These are phyloP conservation scores for Nasonovia ribisnigri DNA, from an alignment of 2,888 invertebrate species.

Conservation along the genomic window DNA sequence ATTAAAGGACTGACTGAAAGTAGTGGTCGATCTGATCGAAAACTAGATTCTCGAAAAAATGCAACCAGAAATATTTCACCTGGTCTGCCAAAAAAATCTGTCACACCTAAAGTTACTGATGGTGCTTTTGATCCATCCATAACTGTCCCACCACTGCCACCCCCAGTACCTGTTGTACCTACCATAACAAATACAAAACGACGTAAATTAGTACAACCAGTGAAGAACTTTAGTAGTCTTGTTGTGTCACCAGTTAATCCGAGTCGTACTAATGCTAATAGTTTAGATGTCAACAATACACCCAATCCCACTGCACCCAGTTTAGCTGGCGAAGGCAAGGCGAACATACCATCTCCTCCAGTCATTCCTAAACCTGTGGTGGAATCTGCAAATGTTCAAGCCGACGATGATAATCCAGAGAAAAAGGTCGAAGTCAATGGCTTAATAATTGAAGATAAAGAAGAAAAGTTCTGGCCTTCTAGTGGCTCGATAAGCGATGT, in stretches of 20 bases:
- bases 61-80: slow-evolving; percentile 51
- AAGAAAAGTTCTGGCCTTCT: slow-evolving; percentile 53
- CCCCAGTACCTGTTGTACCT: slow-evolving; percentile 23
- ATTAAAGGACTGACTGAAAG: slow-evolving; percentile 89
- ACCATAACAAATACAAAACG: slow-evolving; percentile 66
- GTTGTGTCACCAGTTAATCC: slow-evolving; percentile 67
- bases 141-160: slow-evolving; percentile 30
- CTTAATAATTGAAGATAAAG: slow-evolving; percentile 49
- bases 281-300: slow-evolving; percentile 66
- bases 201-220: slow-evolving; percentile 66
- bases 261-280: slow-evolving; percentile 64
- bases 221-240: slow-evolving; percentile 66
- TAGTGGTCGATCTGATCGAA: slow-evolving; percentile 67
- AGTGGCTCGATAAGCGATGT: slow-evolving; percentile 45
- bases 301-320: slow-evolving; percentile 65
- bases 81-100: slow-evolving; percentile 62
- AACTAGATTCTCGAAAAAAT: slow-evolving; percentile 65
- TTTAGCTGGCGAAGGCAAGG: slow-evolving; percentile 66
- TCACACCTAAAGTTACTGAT: slow-evolving; percentile 53
- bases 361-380: slow-evolving; percentile 65
- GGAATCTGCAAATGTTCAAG: slow-evolving; percentile 64
- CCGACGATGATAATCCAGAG: slow-evolving; percentile 35
- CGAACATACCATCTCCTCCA: slow-evolving; percentile 66
- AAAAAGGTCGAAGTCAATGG: slow-evolving; percentile 42
- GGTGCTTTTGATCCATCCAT: slow-evolving; percentile 52